Evolutionary conservation across 2,888 invertebrate genomes (phyloP), one percentile per base, ranked within the genome.

Genomic region (Sycophila texana): DNA sequence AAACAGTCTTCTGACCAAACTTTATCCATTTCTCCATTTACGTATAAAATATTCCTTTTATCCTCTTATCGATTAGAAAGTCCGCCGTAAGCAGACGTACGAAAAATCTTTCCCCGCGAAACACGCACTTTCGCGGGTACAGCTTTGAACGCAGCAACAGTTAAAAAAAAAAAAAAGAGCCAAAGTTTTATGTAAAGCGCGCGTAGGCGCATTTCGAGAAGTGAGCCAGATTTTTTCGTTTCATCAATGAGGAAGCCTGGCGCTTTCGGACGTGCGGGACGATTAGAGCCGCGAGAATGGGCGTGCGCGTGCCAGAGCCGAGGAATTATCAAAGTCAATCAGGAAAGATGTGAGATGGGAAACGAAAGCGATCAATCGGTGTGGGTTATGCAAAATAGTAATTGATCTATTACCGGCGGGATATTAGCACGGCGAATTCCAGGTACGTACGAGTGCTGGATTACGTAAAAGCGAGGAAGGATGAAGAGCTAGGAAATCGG

Each of bases 331-430:
- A 68, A 63, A 79, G 65, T 74, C 79, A 79, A 80, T 80, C 68
- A 76, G 80, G 67, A 80, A 80, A 79, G 71, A 60, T 73, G 57
- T 57, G 55, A 65, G 76, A 68, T 80, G 73, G 68, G 53, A 77
- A 80, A 68, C 58, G 80, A 70, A 77, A 80, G 80, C 57, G 65
- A 80, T 80, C 80, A 57, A 80, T 80, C 77, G 77, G 4, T 57
- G n/a, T 22, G 60, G 49, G 65, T 80, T 80, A 77, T 74, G 77
- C 80, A 80, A 80, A 74, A 66, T 74, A 30, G 47, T 80, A 80
- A 80, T 80, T 80, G 77, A 74, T 77, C 77, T 58, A 80, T 77
- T 80, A 80, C 74, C 47, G 74, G 60, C 60, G 71, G 55, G 22
- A 61, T 71, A 77, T 71, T 74, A 67, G 70, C 57, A n/a, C 55